These are phyloP conservation scores for Drosophila buzzatii DNA, from an alignment of 2,888 invertebrate species.

Conservation along the genomic window DNA sequence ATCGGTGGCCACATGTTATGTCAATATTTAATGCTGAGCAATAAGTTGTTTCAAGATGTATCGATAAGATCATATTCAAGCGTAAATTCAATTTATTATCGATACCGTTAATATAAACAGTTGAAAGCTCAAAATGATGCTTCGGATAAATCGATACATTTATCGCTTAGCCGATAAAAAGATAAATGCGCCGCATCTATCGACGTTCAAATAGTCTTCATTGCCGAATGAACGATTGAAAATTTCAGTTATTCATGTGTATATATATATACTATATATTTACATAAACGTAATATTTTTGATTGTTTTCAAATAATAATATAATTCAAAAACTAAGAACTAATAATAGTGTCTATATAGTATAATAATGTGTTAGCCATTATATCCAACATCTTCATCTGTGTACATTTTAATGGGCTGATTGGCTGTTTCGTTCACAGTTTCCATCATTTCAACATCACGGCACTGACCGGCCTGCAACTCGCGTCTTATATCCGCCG, in stretches of 20 bases:
- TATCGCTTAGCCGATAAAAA: neutral
- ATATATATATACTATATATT: constrained; percentile 36
- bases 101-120: too few relatives aligned
- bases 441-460: constrained; percentile 88
- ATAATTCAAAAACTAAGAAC: constrained; percentile 27
- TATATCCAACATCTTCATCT: constrained; percentile 78
- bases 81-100: neutral
- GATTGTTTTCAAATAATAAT: constrained; percentile 22
- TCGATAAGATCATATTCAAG: neutral
- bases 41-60: neutral
- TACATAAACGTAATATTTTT: constrained; percentile 32
- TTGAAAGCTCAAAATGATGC: neutral
- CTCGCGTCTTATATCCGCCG: constrained; percentile 93
- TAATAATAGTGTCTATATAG: constrained; percentile 16
- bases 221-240: neutral
- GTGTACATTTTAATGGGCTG: constrained; percentile 76
- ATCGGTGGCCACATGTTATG: neutral
- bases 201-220: neutral
- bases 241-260: constrained; percentile 16
- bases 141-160: neutral
- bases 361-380: constrained; percentile 32
- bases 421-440: constrained; percentile 61
- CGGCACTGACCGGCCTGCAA: constrained; percentile 93
- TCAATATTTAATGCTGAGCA: neutral
- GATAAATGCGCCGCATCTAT: neutral